Base-by-base conservation (phyloP, 1,140 invertebrate species). In the Drosophila seguyi region DNA sequence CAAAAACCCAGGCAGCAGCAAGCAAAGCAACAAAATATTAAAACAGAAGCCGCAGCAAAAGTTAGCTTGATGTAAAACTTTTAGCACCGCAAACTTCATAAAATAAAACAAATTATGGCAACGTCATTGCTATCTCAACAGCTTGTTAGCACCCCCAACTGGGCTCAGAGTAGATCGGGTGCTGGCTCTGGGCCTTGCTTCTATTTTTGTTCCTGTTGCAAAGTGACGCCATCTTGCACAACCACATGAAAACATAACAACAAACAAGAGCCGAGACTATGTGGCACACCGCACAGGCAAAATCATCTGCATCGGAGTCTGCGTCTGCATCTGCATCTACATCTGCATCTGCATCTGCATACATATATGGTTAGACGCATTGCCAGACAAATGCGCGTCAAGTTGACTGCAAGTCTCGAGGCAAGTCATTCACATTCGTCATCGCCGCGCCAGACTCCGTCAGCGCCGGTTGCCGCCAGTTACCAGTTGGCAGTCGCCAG, bases 401-500 rank as follows among this genome's bases (percentile, higher is more conserved):
- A 88, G 85, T 90, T 90, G 85, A 90, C 85, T 90, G 81, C 85
- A 90, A 84, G 84, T 87, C 84, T 87, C 84, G 84, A 81, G 84
- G 85, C 85, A 90, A 88, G 85, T 88, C 85, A 88, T 88, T 88
- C 85, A 88, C 85, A 88, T 88, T 88, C 85, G 85, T 88, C 85
- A 90, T 87, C 83, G 65, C 60, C 42, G 50, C 53, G 45, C 61
- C 69, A 87, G 66, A 75, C 60, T 61, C 59, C 61, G 56, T 39
- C 63, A 79, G 74, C 57, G 65, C 62, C 66, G 67, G 63, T 63
- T 65, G 38, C 74, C 63, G 31, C 66, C 57, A 31, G 65, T 31
- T 62, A 14, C 57, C 57, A 25, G 56, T 58, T 22, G 14, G 6
- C 27, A 38, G 63, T 20, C 25, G 6, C 65, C 59, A 47, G 59